Conservation (phyloP, 2,888 invertebrate genomes). For the Cryptocephalus primarius region DNA sequence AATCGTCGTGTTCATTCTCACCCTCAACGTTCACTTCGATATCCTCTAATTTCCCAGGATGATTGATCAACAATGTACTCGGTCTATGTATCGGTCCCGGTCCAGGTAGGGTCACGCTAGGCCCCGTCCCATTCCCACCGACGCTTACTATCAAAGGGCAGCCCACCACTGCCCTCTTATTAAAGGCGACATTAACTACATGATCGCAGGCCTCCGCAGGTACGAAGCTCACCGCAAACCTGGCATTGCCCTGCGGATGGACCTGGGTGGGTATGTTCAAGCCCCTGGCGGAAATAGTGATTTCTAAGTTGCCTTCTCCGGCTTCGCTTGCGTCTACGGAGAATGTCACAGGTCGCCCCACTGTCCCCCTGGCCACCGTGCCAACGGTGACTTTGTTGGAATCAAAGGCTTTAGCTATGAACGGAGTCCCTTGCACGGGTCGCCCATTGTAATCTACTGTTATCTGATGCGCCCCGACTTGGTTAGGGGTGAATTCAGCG, state of each 20-base stretch:
- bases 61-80: slow-evolving; percentile 62
- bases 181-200: slow-evolving; percentile 94
- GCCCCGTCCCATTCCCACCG: slow-evolving; percentile 51
- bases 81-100: slow-evolving; percentile 62
- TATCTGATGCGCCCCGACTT: slow-evolving; percentile 88
- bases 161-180: slow-evolving; percentile 78
- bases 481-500: slow-evolving; percentile 83
- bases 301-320: slow-evolving; percentile 95
- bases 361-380: slow-evolving; percentile 66
- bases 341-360: slow-evolving; percentile 88
- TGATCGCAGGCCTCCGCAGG: slow-evolving; percentile 92
- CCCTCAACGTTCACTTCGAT: slow-evolving; percentile 96
- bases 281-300: slow-evolving; percentile 88
- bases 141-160: slow-evolving; percentile 87
- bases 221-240: slow-evolving; percentile 93
- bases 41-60: slow-evolving; percentile 80
- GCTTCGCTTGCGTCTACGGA: slow-evolving; percentile 93
- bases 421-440: slow-evolving; percentile 81
- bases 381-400: slow-evolving; percentile 73
- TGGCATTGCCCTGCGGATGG: slow-evolving; percentile 74
- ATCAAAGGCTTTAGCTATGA: slow-evolving; percentile 87
- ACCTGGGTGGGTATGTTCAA: slow-evolving; percentile 93
- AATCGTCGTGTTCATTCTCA: slow-evolving; percentile 37
- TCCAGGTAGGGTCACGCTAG: slow-evolving; percentile 60
- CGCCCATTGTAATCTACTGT: slow-evolving; percentile 86